Evolutionary conservation across 2,113 vertebrate species (phyloP).

Genomic region (Anas platyrhynchos): DNA sequence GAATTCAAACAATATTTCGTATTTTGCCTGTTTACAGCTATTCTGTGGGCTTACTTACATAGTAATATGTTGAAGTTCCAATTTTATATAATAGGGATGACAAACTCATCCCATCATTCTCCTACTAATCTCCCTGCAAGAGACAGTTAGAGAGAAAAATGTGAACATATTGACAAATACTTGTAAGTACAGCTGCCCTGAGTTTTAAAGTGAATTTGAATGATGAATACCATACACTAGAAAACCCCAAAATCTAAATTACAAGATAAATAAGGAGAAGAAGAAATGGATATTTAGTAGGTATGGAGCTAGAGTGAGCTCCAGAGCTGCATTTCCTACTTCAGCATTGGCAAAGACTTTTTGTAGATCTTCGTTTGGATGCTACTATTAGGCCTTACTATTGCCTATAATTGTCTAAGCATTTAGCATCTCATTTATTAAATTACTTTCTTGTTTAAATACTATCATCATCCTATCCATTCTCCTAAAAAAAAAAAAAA

Average conservation of each 20-base stretch:
- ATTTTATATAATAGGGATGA: neutral
- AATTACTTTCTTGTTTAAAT: neutral
- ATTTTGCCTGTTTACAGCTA: neutral
- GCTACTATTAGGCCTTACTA: neutral
- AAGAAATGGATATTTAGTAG: neutral
- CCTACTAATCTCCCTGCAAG: neutral
- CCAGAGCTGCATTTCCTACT: neutral
- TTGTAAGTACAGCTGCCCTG: neutral
- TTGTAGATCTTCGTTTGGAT: neutral
- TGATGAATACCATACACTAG: constrained; percentile 3
- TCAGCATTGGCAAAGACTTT: neutral
- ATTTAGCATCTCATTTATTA: neutral
- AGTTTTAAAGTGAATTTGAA: neutral
- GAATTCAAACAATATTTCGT: neutral
- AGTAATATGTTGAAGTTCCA: neutral
- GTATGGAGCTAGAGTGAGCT: neutral
- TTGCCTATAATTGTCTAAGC: neutral
- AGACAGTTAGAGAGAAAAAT: neutral
- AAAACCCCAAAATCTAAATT: constrained; percentile 24
- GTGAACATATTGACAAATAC: neutral
- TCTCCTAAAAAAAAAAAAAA: neutral
- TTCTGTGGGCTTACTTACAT: neutral
- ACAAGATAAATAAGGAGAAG: neutral
- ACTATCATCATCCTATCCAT: neutral
- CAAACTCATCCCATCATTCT: neutral